These are phyloP conservation scores for Copidosoma floridanum DNA, from an alignment of 1,140 invertebrate genomes.

Conservation along the genomic window DNA sequence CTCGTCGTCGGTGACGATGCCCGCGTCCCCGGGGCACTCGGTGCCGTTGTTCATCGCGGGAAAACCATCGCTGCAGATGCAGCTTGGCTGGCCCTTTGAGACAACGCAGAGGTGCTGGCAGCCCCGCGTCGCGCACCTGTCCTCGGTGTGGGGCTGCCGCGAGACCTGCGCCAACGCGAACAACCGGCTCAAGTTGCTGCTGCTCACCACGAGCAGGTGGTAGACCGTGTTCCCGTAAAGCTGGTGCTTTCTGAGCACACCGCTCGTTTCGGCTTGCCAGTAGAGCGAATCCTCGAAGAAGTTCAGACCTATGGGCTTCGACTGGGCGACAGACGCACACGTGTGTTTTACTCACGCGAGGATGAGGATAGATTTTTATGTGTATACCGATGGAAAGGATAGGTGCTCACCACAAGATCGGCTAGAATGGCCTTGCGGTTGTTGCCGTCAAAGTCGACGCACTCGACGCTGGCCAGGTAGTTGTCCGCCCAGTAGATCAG, in stretches of 20 bases:
- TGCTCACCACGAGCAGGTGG: neutral
- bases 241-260: conserved; percentile 8
- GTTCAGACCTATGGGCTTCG: conserved; percentile 8
- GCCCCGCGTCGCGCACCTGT: conserved; percentile 5
- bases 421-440: conserved; percentile 54
- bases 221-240: conserved; percentile 11
- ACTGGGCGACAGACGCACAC: neutral
- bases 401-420: neutral
- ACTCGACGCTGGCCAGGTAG: conserved; percentile 67
- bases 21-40: neutral
- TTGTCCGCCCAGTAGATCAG: conserved; percentile 76
- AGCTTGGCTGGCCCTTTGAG: neutral
- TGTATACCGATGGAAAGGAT: too few relatives aligned
- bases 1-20: neutral
- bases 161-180: conserved; percentile 22
- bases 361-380: neutral
- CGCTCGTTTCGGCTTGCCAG: conserved; percentile 7
- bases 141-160: conserved; percentile 12
- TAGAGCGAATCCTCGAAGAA: conserved; percentile 23
- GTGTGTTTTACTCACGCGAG: too few relatives aligned
- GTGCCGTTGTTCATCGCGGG: neutral
- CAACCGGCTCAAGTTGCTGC: neutral
- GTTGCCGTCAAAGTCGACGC: conserved; percentile 72
- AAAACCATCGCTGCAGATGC: conserved; percentile 10
- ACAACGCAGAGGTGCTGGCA: conserved; percentile 19